phyloP scores from a whole-genome alignment of 1,140 invertebrate genomes.

The Apis laboriosa region DNA sequence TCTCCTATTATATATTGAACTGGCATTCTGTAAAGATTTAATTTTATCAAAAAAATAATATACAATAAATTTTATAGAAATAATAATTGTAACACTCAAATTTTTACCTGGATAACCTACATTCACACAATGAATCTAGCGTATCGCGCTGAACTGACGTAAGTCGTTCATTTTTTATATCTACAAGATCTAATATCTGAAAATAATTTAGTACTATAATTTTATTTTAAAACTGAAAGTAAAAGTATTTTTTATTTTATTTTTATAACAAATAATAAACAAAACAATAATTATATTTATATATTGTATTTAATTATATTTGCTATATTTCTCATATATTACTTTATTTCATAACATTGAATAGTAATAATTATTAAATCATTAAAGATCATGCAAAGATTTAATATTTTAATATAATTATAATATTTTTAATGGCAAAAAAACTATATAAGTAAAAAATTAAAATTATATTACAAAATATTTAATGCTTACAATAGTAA shows the following conservation, averaged over 20 bases:
- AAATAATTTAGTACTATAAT: not conserved
- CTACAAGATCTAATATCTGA: constrained; percentile 70
- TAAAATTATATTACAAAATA: not conserved
- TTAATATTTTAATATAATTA: too few species aligned
- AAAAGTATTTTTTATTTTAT: not conserved
- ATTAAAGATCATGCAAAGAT: not conserved
- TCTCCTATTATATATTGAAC: constrained; percentile 88
- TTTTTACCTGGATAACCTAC: constrained; percentile 73
- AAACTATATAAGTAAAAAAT: not conserved
- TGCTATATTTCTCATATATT: not conserved
- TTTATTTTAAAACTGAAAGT: not conserved
- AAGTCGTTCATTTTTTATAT: constrained; percentile 60
- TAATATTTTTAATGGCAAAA: too few species aligned
- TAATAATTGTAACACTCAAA: too few species aligned
- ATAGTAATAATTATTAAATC: not conserved
- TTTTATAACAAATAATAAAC: not conserved
- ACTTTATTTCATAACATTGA: not conserved
- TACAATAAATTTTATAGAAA: not conserved
- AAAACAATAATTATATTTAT: not conserved
- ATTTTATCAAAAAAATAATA: not conserved
- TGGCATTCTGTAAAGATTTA: constrained; percentile 82
- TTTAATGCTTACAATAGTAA: not conserved
- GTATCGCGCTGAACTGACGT: constrained; percentile 62
- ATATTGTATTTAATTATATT: not conserved
- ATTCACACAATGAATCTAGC: constrained; percentile 72